Percentiles rank a stretch among this genome's conserved stretches.
Evolutionary conservation across 2,113 vertebrate species (phyloP).

Genomic region (Phyllostomus hastatus): DNA sequence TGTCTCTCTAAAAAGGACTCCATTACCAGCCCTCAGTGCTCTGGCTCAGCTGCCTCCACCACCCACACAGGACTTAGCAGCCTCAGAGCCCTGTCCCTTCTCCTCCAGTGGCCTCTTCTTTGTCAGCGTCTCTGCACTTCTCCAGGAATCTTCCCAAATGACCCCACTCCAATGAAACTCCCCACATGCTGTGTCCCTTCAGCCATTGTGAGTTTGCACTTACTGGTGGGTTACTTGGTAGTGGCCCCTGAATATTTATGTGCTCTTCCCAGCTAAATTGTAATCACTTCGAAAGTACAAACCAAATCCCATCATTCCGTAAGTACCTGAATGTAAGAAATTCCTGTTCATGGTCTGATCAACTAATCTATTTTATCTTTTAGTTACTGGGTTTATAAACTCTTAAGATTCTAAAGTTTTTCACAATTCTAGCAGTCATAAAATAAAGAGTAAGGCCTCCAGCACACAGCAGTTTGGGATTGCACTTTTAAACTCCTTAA

Average conservation of each 20-base stretch:
- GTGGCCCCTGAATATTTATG: background rate
- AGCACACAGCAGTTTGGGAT: constrained; percentile 16
- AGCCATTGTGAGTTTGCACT: background rate
- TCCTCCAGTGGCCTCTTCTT: background rate
- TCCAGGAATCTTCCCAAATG: background rate
- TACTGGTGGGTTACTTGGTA: background rate
- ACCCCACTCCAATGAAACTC: background rate
- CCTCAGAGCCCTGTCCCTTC: background rate
- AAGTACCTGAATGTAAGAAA: background rate
- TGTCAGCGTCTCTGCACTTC: background rate
- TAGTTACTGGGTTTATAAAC: constrained; percentile 20
- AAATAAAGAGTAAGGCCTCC: constrained; percentile 29
- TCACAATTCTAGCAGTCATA: background rate
- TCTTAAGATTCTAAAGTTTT: background rate
- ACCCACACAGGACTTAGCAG: background rate
- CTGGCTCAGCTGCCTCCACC: background rate
- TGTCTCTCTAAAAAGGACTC: background rate
- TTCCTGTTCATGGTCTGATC: background rate
- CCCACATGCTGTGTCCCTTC: background rate
- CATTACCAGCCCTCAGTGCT: background rate
- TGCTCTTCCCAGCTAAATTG: background rate
- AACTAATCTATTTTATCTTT: constrained; percentile 3
- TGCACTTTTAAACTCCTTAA: constrained; percentile 66
- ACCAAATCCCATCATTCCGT: background rate
- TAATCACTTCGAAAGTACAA: background rate